phyloP scores from a whole-genome alignment of 2,113 vertebrate genomes.

The Alethe castanea region DNA sequence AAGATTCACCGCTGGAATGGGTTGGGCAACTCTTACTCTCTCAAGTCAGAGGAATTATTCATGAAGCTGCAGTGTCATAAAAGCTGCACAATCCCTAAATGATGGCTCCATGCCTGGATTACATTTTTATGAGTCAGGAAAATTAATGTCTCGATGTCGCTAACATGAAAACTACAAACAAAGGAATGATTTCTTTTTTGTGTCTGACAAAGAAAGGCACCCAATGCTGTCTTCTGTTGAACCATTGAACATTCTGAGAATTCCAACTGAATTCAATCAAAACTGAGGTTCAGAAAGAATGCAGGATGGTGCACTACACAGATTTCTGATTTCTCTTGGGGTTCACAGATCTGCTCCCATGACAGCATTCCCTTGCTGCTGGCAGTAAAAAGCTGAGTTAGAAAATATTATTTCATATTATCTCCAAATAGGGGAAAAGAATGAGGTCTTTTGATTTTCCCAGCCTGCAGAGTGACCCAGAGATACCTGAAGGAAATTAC shows the following conservation, averaged over 20 bases:
- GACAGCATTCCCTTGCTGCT: neutral
- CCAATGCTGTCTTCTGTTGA: neutral
- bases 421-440: neutral
- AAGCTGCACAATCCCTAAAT: neutral
- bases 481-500: neutral
- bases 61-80: neutral
- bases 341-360: neutral
- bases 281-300: neutral
- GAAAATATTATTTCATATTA: neutral
- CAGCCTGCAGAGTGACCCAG: neutral
- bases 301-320: too few species aligned
- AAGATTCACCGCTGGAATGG: neutral
- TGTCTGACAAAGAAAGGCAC: neutral
- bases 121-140: neutral
- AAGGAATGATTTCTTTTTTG: neutral
- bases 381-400: neutral
- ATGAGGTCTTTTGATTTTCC: neutral
- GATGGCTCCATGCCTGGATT: neutral
- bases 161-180: neutral
- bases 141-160: neutral
- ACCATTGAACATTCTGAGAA: neutral
- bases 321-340: neutral
- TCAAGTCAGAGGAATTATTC: neutral
- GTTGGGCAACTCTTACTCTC: neutral
- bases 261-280: neutral